phyloP scores from a whole-genome alignment of 2,113 vertebrate species.

The Hippocampus mohnikei region DNA sequence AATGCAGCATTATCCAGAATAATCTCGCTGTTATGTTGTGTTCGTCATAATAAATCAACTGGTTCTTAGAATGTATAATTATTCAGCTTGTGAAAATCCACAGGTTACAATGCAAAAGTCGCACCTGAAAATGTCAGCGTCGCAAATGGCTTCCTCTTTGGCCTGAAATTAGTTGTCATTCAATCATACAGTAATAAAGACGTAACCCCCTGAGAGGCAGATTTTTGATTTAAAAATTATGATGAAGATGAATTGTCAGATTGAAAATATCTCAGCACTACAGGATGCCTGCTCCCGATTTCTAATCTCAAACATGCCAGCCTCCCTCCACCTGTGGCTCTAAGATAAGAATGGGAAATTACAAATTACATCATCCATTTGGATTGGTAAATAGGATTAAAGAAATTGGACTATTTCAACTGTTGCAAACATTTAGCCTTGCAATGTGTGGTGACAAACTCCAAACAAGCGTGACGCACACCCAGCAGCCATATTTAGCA shows the following conservation, averaged over 20 bases:
- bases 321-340: conserved; percentile 29
- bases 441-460: conserved; percentile 14
- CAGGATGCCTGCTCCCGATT: conserved; percentile 46
- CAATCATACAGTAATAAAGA: not conserved
- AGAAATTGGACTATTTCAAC: conserved; percentile 52
- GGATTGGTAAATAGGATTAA: conserved; percentile 62
- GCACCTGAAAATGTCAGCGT: not conserved
- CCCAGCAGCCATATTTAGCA: conserved; percentile 25
- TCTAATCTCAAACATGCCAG: conserved; percentile 35
- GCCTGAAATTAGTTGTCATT: not conserved
- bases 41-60: not conserved
- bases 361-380: conserved; percentile 56
- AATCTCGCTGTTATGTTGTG: not conserved
- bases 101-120: not conserved
- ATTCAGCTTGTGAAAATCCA: not conserved
- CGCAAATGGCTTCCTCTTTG: not conserved
- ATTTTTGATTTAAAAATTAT: conserved; percentile 22
- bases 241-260: conserved; percentile 41
- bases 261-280: conserved; percentile 55
- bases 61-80: not conserved
- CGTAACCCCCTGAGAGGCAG: not conserved
- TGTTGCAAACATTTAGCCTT: conserved; percentile 38
- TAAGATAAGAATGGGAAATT: conserved; percentile 54
- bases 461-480: conserved; percentile 15
- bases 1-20: not conserved